Conservation (phyloP, 1,140 invertebrate species). For the Diuraphis noxia region DNA sequence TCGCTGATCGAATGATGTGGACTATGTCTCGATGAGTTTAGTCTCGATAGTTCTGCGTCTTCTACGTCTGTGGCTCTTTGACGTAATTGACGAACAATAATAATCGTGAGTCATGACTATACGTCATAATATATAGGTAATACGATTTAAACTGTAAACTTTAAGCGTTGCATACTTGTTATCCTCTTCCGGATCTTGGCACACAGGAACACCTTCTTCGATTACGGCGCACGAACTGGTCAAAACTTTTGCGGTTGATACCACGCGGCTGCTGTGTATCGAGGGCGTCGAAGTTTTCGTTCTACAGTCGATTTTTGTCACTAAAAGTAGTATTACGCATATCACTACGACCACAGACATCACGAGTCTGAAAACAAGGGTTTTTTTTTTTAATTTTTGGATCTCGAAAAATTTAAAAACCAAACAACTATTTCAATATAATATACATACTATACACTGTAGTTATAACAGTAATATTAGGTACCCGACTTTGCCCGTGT, state of each 20-base stretch:
- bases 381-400: neutral
- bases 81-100: neutral
- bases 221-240: conserved; percentile 18
- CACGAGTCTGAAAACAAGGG: neutral
- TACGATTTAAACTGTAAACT: neutral
- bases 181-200: neutral
- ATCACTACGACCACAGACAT: neutral
- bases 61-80: too few relatives aligned
- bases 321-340: neutral
- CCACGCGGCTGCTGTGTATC: neutral
- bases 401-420: neutral
- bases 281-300: neutral
- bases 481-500: too few relatives aligned
- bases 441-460: too few relatives aligned
- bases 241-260: neutral
- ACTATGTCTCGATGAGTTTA: too few relatives aligned
- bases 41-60: too few relatives aligned
- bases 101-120: neutral
- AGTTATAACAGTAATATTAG: too few relatives aligned
- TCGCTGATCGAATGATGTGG: too few relatives aligned
- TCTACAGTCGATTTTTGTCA: neutral
- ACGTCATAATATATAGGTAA: neutral
- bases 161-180: neutral
- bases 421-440: neutral
- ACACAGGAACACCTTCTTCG: conserved; percentile 36